These are phyloP conservation scores for Diabrotica undecimpunctata DNA, from an alignment of 1,140 invertebrate species.

Conservation along the genomic window DNA sequence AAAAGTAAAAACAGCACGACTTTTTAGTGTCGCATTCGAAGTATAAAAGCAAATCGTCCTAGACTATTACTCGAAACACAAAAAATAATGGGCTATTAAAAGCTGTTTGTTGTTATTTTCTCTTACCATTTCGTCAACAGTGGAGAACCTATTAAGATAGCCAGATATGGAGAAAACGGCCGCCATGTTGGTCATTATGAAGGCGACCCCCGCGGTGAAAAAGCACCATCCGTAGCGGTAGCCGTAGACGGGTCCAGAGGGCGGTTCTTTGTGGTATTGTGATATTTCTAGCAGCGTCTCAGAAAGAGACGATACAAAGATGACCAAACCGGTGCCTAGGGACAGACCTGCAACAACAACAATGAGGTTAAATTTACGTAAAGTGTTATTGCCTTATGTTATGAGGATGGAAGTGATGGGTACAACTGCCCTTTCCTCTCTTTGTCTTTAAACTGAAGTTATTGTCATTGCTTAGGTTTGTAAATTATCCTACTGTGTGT, in stretches of 20 bases:
- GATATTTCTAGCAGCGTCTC: slow-evolving; percentile 57
- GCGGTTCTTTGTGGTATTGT: slow-evolving; percentile 40
- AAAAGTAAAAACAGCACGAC: too few relatives aligned
- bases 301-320: slow-evolving; percentile 60
- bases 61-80: slow-evolving; percentile 6
- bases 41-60: too few relatives aligned
- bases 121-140: slow-evolving; percentile 62
- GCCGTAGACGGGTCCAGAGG: slow-evolving; percentile 47
- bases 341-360: slow-evolving; percentile 55
- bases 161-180: slow-evolving; percentile 62
- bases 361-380: not conserved
- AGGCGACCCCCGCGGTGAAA: slow-evolving; percentile 61
- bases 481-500: too few relatives aligned
- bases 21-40: too few relatives aligned
- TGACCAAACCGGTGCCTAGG: slow-evolving; percentile 59
- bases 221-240: slow-evolving; percentile 72
- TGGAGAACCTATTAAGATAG: slow-evolving; percentile 60
- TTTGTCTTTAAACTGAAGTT: not conserved
- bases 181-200: slow-evolving; percentile 64
- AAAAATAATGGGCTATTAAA: slow-evolving; percentile 15
- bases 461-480: not conserved
- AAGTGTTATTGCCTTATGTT: slow-evolving; percentile 1
- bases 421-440: not conserved
- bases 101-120: slow-evolving; percentile 13
- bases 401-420: not conserved